These are phyloP conservation scores for Asobara japonica DNA, from an alignment of 1,140 invertebrate genomes.

Conservation along the genomic window DNA sequence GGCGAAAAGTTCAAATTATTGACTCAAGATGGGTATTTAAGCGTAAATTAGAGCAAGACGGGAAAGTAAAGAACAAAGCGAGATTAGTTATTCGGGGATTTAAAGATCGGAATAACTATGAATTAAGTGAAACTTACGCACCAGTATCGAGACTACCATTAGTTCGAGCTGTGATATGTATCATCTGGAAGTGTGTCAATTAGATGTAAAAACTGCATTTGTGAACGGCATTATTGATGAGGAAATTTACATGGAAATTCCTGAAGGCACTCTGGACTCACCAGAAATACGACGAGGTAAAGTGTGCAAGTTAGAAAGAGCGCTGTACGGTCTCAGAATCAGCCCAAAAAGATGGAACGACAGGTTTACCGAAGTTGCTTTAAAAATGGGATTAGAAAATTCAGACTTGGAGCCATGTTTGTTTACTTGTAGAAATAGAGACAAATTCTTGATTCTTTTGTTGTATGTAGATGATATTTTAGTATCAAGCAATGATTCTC, in stretches of 20 bases:
- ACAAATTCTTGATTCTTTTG: too few species aligned
- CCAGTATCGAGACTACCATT: too few species aligned
- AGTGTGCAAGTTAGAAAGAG: slow-evolving; percentile 31
- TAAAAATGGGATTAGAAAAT: slow-evolving; percentile 10
- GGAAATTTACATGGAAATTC: slow-evolving; percentile 60
- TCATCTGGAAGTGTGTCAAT: too few species aligned
- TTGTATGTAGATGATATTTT: too few species aligned
- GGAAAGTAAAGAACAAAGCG: slow-evolving; percentile 23
- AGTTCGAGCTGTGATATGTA: too few species aligned
- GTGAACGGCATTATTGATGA: slow-evolving; percentile 49
- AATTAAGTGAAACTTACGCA: too few species aligned
- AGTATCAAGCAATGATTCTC: too few species aligned
- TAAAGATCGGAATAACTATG: slow-evolving; percentile 28
- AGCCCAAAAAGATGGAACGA: slow-evolving; percentile 32
- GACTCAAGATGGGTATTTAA: slow-evolving; percentile 31
- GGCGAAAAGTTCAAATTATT: slow-evolving; percentile 16
- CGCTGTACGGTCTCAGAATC: slow-evolving; percentile 25
- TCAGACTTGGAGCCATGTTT: too few species aligned
- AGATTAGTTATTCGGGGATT: slow-evolving; percentile 26
- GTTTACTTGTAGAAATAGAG: too few species aligned
- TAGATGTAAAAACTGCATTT: slow-evolving; percentile 47
- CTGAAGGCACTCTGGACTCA: slow-evolving; percentile 36
- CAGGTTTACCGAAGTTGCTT: slow-evolving; percentile 2
- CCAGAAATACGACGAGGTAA: neutral
- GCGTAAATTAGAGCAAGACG: neutral